A percentile compares a stretch with the other conserved stretches of the same genome.
phyloP scores from a whole-genome alignment of 2,113 vertebrate genomes.

The Lontra canadensis region DNA sequence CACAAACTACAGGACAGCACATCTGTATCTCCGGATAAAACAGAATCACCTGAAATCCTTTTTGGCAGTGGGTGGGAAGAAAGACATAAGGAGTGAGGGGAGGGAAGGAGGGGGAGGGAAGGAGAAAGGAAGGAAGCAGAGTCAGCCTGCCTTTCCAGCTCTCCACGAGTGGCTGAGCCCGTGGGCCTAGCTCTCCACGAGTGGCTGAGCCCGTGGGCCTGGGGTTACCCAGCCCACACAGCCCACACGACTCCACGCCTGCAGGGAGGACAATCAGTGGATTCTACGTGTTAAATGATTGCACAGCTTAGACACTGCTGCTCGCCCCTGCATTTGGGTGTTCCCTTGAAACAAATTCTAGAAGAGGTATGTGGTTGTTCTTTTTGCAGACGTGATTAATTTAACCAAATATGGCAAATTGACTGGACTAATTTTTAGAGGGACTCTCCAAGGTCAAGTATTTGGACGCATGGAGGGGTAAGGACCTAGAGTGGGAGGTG shows the following conservation, averaged over 20 bases:
- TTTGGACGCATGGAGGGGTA: background rate
- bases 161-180: background rate
- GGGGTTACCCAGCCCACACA: background rate
- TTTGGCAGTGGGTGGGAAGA: background rate
- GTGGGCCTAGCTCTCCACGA: background rate
- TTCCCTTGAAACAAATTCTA: constrained; percentile 39
- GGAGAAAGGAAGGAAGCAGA: background rate
- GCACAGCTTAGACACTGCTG: background rate
- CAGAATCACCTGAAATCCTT: background rate
- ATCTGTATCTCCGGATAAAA: background rate
- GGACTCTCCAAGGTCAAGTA: background rate
- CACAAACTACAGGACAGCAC: constrained; percentile 14
- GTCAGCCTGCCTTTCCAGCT: background rate
- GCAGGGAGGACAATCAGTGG: background rate
- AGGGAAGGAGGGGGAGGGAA: background rate
- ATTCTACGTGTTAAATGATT: background rate
- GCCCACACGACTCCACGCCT: background rate
- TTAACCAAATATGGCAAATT: background rate
- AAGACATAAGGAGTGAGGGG: background rate
- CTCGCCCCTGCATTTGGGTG: background rate
- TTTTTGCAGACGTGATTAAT: background rate
- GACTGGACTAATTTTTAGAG: background rate
- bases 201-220: background rate
- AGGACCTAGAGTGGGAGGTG: background rate
- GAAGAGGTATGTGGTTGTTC: background rate